phyloP scores from a whole-genome alignment of 1,140 invertebrate genomes.

The Macrostomum lignano region DNA sequence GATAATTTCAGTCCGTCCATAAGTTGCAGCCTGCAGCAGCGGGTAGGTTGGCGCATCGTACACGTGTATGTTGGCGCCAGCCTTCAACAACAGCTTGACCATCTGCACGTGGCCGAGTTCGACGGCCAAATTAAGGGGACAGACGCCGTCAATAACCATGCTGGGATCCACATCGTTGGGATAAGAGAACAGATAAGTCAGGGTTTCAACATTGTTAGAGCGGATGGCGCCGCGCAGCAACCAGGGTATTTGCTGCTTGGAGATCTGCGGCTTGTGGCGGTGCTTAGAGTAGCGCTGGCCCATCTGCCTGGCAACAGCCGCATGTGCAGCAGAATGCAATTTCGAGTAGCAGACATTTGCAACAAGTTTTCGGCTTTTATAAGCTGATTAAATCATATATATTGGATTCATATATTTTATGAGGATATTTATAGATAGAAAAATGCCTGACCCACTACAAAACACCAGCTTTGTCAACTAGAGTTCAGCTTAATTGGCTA shows the following conservation, averaged over 20 bases:
- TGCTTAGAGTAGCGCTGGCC: constrained; percentile 7
- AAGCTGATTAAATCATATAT: too few relatives aligned
- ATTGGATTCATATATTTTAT: too few relatives aligned
- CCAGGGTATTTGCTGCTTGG: constrained; percentile 7
- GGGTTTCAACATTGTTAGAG: constrained; percentile 7
- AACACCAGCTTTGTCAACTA: too few relatives aligned
- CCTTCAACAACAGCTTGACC: constrained; percentile 8
- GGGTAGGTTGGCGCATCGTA: constrained; percentile 7
- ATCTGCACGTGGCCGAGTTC: constrained; percentile 7
- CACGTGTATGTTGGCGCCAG: constrained; percentile 6
- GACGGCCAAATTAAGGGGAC: constrained; percentile 7
- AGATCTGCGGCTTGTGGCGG: constrained; percentile 5
- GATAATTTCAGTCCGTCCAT: constrained; percentile 7
- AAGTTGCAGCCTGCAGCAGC: constrained; percentile 7
- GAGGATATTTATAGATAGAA: too few relatives aligned
- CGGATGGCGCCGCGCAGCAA: constrained; percentile 7
- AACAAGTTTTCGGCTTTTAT: too few relatives aligned
- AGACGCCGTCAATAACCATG: constrained; percentile 8
- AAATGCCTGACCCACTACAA: too few relatives aligned
- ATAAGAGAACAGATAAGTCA: constrained; percentile 7
- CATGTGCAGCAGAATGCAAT: too few relatives aligned
- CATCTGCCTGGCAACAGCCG: too few relatives aligned
- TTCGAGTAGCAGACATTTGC: too few relatives aligned
- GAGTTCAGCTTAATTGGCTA: too few relatives aligned
- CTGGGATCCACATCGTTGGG: constrained; percentile 8